phyloP scores from a whole-genome alignment of 2,797 vertebrate species.

The Aldrovandia affinis region DNA sequence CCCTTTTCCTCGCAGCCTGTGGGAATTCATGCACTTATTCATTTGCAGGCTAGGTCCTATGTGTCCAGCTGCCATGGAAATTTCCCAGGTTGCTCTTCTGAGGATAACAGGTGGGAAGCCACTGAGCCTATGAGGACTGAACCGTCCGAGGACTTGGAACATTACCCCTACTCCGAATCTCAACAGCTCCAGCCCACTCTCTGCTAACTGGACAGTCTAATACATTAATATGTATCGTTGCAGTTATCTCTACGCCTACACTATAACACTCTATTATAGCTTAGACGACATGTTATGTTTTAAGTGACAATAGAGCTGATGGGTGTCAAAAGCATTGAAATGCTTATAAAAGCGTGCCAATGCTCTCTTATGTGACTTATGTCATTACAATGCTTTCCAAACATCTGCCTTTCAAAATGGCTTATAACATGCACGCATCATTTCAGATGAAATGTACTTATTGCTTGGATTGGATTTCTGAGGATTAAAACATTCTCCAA shows the following conservation, averaged over 20 bases:
- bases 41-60: background rate
- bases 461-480: too few relatives aligned
- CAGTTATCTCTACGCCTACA: background rate
- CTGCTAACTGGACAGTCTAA: background rate
- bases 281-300: too few relatives aligned
- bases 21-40: constrained; percentile 6
- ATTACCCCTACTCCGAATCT: background rate
- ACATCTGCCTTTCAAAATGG: background rate
- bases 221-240: background rate
- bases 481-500: too few relatives aligned
- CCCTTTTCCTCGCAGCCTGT: background rate
- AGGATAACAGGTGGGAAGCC: background rate
- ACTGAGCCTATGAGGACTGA: background rate
- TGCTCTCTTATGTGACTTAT: too few relatives aligned
- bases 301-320: too few relatives aligned
- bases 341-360: too few relatives aligned
- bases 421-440: background rate
- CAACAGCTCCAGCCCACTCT: background rate
- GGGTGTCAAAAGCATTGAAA: too few relatives aligned
- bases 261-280: background rate
- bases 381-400: background rate
- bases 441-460: too few relatives aligned
- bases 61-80: constrained; percentile 18
- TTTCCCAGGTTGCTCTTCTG: background rate
- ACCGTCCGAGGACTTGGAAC: background rate